phyloP scores from a whole-genome alignment of 1,140 invertebrate genomes.

The Drosophila burlai region DNA sequence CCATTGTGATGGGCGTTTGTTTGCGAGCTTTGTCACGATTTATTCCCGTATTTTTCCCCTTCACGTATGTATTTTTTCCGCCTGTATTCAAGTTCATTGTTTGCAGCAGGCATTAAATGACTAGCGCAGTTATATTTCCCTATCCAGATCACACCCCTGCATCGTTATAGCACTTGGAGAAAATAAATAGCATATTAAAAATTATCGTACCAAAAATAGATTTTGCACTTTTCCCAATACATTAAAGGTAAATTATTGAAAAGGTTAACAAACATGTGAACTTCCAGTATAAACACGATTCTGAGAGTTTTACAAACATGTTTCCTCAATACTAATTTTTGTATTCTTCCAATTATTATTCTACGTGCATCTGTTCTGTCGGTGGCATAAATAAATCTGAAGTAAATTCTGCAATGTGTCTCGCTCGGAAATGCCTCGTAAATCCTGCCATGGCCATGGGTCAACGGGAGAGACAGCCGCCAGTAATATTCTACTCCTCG shows the following conservation, averaged over 20 bases:
- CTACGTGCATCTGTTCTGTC: conserved; percentile 23
- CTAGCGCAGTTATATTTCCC: conserved; percentile 50
- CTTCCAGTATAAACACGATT: too few species aligned
- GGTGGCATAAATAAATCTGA: conserved; percentile 82
- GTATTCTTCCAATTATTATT: neutral
- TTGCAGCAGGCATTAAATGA: conserved; percentile 70
- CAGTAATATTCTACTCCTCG: conserved; percentile 68
- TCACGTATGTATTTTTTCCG: conserved; percentile 17
- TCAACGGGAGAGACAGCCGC: conserved; percentile 62
- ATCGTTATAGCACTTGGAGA: neutral
- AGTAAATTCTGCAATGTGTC: conserved; percentile 84
- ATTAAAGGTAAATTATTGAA: too few species aligned
- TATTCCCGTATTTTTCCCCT: conserved; percentile 62
- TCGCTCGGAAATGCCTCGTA: conserved; percentile 83
- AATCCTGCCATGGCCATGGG: conserved; percentile 77
- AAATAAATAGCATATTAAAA: neutral
- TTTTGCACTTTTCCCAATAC: too few species aligned
- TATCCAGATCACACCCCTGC: conserved; percentile 27
- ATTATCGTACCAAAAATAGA: too few species aligned
- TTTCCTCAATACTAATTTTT: neutral
- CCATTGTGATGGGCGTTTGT: conserved; percentile 77
- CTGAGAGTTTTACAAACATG: neutral
- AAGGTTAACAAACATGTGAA: too few species aligned
- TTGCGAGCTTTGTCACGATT: conserved; percentile 80
- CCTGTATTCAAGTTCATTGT: conserved; percentile 64